Evolutionary conservation across 1,140 invertebrate species (phyloP), one percentile per base, ranked within the genome.

Genomic region (Drosophila grimshawi): DNA sequence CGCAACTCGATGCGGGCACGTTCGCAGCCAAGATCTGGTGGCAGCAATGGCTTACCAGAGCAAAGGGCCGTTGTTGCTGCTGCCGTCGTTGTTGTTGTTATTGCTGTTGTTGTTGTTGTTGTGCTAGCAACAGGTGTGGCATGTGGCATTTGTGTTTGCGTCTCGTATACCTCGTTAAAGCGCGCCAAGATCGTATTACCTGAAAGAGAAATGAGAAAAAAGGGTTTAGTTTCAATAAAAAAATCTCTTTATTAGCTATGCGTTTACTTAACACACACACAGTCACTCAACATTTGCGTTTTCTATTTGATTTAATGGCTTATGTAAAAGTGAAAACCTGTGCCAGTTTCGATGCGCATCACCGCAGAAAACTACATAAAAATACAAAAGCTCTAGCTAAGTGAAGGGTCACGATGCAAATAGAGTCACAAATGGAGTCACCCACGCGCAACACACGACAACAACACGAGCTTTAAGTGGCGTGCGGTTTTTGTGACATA

Each of bases 21-120:
- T 0, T 94, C 95, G 64, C 95, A 95, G 45, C 94, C 79, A 19
- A 94, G 92, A 78, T 96, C 95, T 77, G 95, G 95, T 0, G 94
- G 94, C 49, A 92, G 35, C 92, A 49, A 53, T n/a, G 76, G 80
- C 51, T 76, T 88, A 8, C 2, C 27, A 10, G 69, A 33, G 60
- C 39, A 3, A 33, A 39, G 56, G 48, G 39, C 39, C 8, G 65
- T n/a, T 41, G 41, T 8, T 33, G 45, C 11, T 65, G 43, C 8
- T 6, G 29, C 0, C 3, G 52, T 72, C 57, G 60, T 2, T 39
- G 64, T 48, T 30, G 59, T 51, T 45, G 57, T 27, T 19, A 19
- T 19, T 1, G 19, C 19, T 1, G 1, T 19, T 19, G 51, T 53
- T 55, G 56, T 52, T 37, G 63, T 60, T 52, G 49, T 7, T 35